Evolutionary conservation across 2,888 invertebrate genomes (phyloP), one percentile per base, ranked within the genome.

Genomic region (Cheilosia grossa): DNA sequence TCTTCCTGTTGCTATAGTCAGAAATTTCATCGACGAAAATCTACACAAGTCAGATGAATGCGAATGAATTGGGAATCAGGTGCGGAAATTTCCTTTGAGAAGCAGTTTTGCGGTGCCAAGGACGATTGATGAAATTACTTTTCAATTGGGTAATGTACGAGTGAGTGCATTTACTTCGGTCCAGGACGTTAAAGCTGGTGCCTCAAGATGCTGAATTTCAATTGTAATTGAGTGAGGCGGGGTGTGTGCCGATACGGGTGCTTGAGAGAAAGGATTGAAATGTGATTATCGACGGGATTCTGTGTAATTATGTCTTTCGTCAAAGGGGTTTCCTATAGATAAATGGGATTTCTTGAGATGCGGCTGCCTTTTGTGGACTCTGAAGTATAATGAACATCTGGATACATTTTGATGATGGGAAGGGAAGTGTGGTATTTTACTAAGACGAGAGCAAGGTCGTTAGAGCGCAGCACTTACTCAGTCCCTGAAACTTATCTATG

Each of bases 1-100:
- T 51, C 2, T 42, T 30, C 30, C 72, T 30, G 19, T 69, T 63
- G 33, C 33, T 51, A 54, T 63, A 37, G 61, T 61, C 47, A 40
- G 56, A 67, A 37, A 69, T 51, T 56, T 30, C 53, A 59, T 53
- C 78, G 73, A 69, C 27, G 64, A 78, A 58, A 56, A 66, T 58
- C 40, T 19, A 37, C 17, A 30, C 47, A 61, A 37, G 13, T 49
- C 24, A 19, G 27, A 30, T 24, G 75, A 47, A 53, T 63, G 51
- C 47, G 64, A 40, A 75, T 75, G 54, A 63, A 54, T 42, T 53
- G 63, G 44, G 75, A 72, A 66, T 80, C 83, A 85, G 81, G 85
- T 85, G 85, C 81, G 85, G 85, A 77, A 81, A 61, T 85, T 63
- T 54, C 72, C 81, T 85, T 85, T 85, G 81, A 81, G 53, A 40